Evolutionary conservation across 2,113 vertebrate genomes (phyloP), one percentile per base, ranked within the genome.

Genomic region (Perca flavescens): DNA sequence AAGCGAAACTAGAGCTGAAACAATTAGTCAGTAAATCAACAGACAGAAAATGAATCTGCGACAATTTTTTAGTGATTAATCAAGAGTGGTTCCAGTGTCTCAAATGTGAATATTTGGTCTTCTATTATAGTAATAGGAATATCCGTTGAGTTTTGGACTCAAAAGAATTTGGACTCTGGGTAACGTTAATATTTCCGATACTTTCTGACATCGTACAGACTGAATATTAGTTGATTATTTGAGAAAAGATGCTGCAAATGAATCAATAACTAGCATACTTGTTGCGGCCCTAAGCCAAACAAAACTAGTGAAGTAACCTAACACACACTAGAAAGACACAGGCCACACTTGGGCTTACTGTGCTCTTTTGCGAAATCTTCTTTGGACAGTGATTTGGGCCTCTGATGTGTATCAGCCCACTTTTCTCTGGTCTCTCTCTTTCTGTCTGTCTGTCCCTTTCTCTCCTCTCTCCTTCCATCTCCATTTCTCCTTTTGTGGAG

Each of bases 401-500:
- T 86, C 82, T 86, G 83, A 80, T 86, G 83, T 79, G 80, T 77
- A 67, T 86, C 78, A 53, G 82, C 71, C 75, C 57, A 57, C 80
- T 72, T 40, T 80, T 54, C 53, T 89, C 88, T 86, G n/a, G 57
- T 79, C 63, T 81, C 62, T 87, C 47, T 85, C 47, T 43, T 43
- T 81, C 43, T 76, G 57, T 82, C 74, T 50, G 73, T 85, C 86
- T 65, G 81, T 85, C 84, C 62, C 71, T 77, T 87, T 89, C 79
- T 83, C 70, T 54, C 15, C 75, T 54, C 69, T 69, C 75, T 79
- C 64, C 73, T 78, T 82, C 87, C 60, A 61, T 84, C 90, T 85
- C 86, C 80, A 84, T 85, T 77, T 85, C 86, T 88, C 67, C 84
- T 90, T 91, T 91, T 93, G 90, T 91, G 88, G 69, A 16, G 76